These are phyloP conservation scores for Linnaemya tessellans DNA, from an alignment of 2,888 invertebrate genomes.

Conservation along the genomic window DNA sequence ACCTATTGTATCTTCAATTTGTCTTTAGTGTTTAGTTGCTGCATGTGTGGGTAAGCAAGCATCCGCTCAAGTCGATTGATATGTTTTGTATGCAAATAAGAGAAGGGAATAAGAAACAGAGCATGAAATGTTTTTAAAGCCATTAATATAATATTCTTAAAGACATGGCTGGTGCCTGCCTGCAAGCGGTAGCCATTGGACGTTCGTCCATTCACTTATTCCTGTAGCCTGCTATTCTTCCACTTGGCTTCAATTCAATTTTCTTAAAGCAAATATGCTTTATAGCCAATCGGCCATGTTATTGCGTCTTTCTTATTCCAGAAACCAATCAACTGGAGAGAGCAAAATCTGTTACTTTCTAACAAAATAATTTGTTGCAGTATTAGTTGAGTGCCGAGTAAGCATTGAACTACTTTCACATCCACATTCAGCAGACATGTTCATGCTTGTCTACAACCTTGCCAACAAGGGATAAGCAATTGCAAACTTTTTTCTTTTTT, in stretches of 20 bases:
- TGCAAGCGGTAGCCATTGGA: neutral
- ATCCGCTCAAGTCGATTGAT: neutral
- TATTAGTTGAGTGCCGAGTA: neutral
- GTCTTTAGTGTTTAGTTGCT: neutral
- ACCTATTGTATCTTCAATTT: neutral
- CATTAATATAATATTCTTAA: neutral
- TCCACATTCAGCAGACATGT: too few species aligned
- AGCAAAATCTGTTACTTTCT: neutral
- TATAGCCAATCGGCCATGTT: slow-evolving; percentile 29
- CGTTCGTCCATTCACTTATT: neutral
- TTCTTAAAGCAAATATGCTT: slow-evolving; percentile 43
- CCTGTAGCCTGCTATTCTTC: slow-evolving; percentile 9
- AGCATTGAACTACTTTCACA: too few species aligned
- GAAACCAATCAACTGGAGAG: neutral
- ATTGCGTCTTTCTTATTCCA: slow-evolving; percentile 1
- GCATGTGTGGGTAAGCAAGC: neutral
- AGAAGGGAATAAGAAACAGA: neutral
- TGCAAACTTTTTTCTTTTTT: too few species aligned
- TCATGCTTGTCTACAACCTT: too few species aligned
- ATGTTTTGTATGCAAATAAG: slow-evolving; percentile 17
- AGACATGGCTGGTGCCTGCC: neutral
- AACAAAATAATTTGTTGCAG: neutral
- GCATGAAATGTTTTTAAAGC: slow-evolving; percentile 11
- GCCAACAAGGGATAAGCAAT: too few species aligned
- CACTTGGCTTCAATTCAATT: slow-evolving; percentile 31